Evolutionary conservation across 2,888 invertebrate species (phyloP).

Genomic region (Caradrina clavipalpis): DNA sequence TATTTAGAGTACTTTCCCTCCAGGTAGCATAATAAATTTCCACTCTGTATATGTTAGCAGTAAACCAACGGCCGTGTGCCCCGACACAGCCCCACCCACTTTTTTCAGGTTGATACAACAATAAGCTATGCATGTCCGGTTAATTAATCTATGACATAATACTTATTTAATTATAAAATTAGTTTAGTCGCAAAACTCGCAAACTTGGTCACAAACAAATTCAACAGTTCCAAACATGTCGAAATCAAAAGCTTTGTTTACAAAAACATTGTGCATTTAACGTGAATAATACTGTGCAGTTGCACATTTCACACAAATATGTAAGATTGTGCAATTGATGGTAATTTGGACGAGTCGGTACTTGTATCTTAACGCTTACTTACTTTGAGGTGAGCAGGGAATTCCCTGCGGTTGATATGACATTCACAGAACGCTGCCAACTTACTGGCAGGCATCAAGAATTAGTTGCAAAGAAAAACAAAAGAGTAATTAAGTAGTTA

Average conservation of each 20-base stretch:
- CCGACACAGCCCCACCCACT: no score
- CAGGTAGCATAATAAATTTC: no score
- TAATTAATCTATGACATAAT: no score
- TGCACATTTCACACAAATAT: constrained; percentile 1
- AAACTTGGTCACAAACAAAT: neutral
- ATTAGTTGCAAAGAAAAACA: neutral
- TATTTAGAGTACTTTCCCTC: no score
- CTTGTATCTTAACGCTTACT: constrained; percentile 34
- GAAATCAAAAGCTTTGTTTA: constrained; percentile 12
- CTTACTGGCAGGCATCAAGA: neutral
- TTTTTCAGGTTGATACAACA: no score
- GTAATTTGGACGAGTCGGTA: neutral
- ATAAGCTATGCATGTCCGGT: no score
- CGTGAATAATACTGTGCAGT: no score
- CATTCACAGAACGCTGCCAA: neutral
- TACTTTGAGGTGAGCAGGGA: constrained; percentile 16
- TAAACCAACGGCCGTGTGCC: no score
- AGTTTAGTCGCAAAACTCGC: neutral
- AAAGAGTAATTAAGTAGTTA: neutral
- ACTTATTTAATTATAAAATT: no score
- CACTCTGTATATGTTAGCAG: no score
- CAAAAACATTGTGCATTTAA: neutral
- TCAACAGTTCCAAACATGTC: constrained; percentile 14
- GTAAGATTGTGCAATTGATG: constrained; percentile 33
- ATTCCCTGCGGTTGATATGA: constrained; percentile 11